A percentile compares a stretch with the other conserved stretches of the same genome.
These are phyloP conservation scores for Eupithecia dodoneata DNA, from an alignment of 2,888 invertebrate genomes.

Conservation along the genomic window DNA sequence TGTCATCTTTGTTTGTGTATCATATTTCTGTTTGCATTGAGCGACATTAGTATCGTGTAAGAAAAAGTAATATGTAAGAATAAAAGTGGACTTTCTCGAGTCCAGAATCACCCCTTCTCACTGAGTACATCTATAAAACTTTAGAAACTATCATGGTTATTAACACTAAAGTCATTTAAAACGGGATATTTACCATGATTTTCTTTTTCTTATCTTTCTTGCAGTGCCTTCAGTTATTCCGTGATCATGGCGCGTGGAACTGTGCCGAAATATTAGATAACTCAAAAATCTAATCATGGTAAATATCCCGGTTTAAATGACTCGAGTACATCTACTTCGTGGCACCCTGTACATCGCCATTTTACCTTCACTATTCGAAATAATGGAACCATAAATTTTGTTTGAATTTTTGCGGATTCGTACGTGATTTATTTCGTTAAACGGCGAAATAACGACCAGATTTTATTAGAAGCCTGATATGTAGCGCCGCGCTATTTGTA, in stretches of 20 bases:
- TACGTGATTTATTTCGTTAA: conserved; percentile 37
- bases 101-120: neutral
- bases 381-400: conserved; percentile 39
- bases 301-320: too few relatives aligned
- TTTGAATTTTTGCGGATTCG: conserved; percentile 39
- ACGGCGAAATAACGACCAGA: conserved; percentile 32
- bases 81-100: neutral
- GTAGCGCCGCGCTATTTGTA: conserved; percentile 15
- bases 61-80: neutral
- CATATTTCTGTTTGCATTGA: too few relatives aligned
- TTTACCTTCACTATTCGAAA: conserved; percentile 22
- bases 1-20: too few relatives aligned
- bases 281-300: too few relatives aligned
- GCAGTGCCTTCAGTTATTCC: too few relatives aligned
- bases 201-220: too few relatives aligned
- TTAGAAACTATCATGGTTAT: too few relatives aligned
- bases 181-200: too few relatives aligned
- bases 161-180: too few relatives aligned
- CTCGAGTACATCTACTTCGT: neutral
- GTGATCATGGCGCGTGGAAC: too few relatives aligned
- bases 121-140: neutral
- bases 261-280: too few relatives aligned
- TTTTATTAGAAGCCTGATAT: conserved; percentile 36
- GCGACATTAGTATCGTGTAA: neutral
- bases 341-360: neutral